Conservation (phyloP, 2,113 vertebrate genomes). For the Catharus minimus region DNA sequence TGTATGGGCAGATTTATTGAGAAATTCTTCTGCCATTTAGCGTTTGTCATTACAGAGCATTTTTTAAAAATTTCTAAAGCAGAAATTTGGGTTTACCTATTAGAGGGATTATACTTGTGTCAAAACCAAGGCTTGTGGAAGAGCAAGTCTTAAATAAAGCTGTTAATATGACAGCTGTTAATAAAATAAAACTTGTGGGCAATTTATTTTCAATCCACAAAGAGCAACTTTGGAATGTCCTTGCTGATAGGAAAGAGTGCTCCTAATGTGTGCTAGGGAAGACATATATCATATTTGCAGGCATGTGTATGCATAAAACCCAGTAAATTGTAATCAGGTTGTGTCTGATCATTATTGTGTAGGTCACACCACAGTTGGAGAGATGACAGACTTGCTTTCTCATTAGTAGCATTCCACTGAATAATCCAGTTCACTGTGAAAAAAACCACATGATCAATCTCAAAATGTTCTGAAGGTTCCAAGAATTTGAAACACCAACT, state of each 20-base stretch:
- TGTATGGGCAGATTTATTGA: not conserved
- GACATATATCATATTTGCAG: not conserved
- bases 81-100: not conserved
- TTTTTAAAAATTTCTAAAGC: not conserved
- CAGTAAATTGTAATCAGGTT: not conserved
- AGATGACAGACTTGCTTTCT: not conserved
- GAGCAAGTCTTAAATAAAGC: not conserved
- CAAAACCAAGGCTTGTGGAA: not conserved
- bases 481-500: slow-evolving; percentile 33
- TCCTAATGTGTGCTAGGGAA: not conserved
- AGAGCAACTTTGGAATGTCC: not conserved
- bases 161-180: not conserved
- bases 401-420: not conserved
- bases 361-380: not conserved
- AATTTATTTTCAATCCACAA: not conserved
- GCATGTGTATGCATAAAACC: not conserved
- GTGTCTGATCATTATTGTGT: not conserved
- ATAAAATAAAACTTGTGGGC: not conserved
- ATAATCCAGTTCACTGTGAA: slow-evolving; percentile 20
- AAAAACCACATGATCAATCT: not conserved
- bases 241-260: not conserved
- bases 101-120: not conserved
- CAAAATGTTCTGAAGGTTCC: slow-evolving; percentile 27
- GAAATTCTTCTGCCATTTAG: not conserved
- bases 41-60: not conserved